A percentile compares a stretch with the other conserved stretches of the same genome.
Evolutionary conservation across 2,113 vertebrate species (phyloP).

Genomic region (western clawed frog (Xenopus tropicalis)): DNA sequence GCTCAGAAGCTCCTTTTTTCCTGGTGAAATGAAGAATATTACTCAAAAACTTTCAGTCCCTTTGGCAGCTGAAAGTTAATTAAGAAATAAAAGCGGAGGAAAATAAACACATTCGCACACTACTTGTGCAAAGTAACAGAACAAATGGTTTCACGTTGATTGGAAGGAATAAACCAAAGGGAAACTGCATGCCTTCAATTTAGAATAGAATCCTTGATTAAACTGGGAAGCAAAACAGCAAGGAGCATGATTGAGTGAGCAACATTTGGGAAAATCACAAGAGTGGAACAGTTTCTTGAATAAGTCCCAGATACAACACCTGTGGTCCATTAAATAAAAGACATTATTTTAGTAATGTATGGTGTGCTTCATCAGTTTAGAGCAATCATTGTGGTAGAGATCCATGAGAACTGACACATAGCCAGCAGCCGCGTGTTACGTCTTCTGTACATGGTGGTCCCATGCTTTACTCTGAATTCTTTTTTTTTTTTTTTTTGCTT

Average conservation of each 20-base stretch:
- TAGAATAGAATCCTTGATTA: slow-evolving; percentile 10
- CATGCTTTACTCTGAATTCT: background rate
- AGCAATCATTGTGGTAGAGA: slow-evolving; percentile 21
- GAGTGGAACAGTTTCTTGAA: background rate
- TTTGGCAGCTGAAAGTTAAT: slow-evolving; percentile 12
- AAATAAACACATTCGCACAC: slow-evolving; percentile 15
- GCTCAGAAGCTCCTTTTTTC: background rate
- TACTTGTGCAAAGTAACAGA: slow-evolving; percentile 2
- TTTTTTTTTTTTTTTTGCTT: background rate
- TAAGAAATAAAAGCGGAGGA: slow-evolving; percentile 19
- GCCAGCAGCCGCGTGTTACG: slow-evolving; percentile 39
- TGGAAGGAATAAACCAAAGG: slow-evolving; percentile 4
- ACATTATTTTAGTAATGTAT: slow-evolving; percentile 42
- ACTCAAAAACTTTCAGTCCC: background rate
- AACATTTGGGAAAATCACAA: background rate
- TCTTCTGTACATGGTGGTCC: slow-evolving; percentile 43
- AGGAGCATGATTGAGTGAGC: background rate
- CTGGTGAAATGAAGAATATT: no score
- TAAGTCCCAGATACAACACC: slow-evolving; percentile 49
- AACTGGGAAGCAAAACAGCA: accelerated
- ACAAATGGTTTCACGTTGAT: slow-evolving; percentile 13
- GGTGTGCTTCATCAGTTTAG: slow-evolving; percentile 50
- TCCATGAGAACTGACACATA: slow-evolving; percentile 39
- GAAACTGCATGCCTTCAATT: background rate
- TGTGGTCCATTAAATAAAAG: slow-evolving; percentile 48